Base-by-base conservation (phyloP, 2,888 invertebrate genomes). In the Blastobasis adustella region DNA sequence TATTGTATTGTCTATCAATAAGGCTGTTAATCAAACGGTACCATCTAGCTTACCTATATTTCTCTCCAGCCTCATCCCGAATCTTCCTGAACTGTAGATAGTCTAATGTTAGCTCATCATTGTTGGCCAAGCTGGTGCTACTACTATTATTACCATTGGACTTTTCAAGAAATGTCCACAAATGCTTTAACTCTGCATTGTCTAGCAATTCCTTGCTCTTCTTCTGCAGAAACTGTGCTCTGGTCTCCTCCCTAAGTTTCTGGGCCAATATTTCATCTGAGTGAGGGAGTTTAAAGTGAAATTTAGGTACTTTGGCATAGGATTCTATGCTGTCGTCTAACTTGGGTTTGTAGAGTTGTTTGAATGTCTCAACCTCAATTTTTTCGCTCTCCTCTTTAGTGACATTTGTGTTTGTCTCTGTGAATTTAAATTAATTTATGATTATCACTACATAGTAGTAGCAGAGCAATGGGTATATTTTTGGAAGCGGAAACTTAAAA, bases 81-180 rank as follows among this genome's bases (percentile, higher is more conserved):
- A 97, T 94, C 79, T 93, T 94, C 61, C 93, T 91, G 71, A 95
- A 98, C 77, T 96, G 96, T 58, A 92, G 90, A 76, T 96, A 98
- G 74, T 93, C 94, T 53, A 98, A 94, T 56, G 95, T 90, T 62
- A 96, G 93, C 66, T 97, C 97, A 56, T 96, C 95, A 56, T 81
- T 87, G 46, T 68, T 82, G 0, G 75, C 69, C 43, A 91, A 92
- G 47, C 91, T 89, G 42, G 93, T 93, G 54, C 92, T 93, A 10
- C 94, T 94, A 63, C 91, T 89, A 42, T 93, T 93, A 55, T 92
- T 93, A 10, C 94, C 95, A 63, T 95, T 94, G 51, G 95, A 92
- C 61, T 94, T 93, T 76, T 97, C 96, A 56, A 98, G 78, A 50
- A 96, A 81, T 46, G 92, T 91, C 96, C 97, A 98, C 0, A 98